Evolutionary conservation across 1,140 invertebrate genomes (phyloP).

Genomic region (Ceratosolen solmsi): DNA sequence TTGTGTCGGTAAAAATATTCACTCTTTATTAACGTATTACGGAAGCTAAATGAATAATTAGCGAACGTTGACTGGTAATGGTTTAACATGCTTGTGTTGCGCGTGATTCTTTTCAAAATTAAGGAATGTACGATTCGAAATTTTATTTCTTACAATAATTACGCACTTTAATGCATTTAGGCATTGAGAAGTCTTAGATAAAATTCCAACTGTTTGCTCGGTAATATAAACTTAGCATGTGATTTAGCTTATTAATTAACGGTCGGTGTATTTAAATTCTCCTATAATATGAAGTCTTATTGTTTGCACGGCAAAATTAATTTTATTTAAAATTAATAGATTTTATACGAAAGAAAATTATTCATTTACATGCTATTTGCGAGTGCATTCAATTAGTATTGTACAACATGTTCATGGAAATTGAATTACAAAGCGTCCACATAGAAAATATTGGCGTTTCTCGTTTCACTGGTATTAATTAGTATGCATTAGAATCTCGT

Average conservation of each 20-base stretch:
- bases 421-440: slow-evolving; percentile 3
- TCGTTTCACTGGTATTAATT: neutral
- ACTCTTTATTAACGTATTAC: too few relatives aligned
- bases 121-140: too few relatives aligned
- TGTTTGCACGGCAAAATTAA: neutral
- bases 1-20: too few relatives aligned
- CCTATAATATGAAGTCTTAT: neutral
- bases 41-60: too few relatives aligned
- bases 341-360: neutral
- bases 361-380: neutral
- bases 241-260: too few relatives aligned
- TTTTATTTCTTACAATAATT: too few relatives aligned
- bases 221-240: neutral
- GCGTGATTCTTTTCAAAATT: too few relatives aligned
- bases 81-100: too few relatives aligned
- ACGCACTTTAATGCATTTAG: too few relatives aligned
- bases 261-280: neutral
- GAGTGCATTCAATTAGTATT: neutral
- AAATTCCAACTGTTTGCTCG: neutral
- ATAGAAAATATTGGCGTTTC: neutral
- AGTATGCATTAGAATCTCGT: neutral
- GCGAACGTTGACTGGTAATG: too few relatives aligned
- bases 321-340: neutral
- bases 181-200: too few relatives aligned
- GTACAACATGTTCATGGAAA: neutral